Conservation (phyloP, 2,888 invertebrate species). For the Hemicrepidius hirtus region DNA sequence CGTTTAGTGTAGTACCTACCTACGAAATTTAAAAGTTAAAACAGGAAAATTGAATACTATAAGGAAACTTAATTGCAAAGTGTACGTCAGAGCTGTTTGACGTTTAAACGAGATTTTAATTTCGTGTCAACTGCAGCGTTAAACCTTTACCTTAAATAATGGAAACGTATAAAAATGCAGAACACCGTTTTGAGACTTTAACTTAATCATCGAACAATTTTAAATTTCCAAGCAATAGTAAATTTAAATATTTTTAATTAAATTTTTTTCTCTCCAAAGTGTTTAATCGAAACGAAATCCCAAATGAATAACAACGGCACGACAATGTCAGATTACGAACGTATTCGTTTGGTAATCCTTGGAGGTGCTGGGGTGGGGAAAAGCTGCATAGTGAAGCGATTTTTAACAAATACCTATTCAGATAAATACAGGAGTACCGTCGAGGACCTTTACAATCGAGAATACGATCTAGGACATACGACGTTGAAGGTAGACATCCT, state of each 20-base stretch:
- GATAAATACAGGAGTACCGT: conserved; percentile 90
- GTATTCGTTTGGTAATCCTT: conserved; percentile 88
- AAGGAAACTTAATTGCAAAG: conserved; percentile 11
- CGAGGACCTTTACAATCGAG: conserved; percentile 90
- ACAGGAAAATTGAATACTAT: background rate
- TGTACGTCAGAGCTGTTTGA: background rate
- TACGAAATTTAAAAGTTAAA: conserved; percentile 7
- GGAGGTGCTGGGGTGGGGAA: conserved; percentile 91
- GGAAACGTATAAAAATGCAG: background rate
- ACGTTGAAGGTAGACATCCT: conserved; percentile 87
- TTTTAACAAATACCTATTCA: conserved; percentile 86
- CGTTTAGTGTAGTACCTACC: background rate
- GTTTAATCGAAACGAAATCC: too few relatives aligned
- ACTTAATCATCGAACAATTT: background rate
- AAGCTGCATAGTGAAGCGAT: conserved; percentile 87
- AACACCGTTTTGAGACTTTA: background rate
- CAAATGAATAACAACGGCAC: conserved; percentile 70
- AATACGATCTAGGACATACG: conserved; percentile 85
- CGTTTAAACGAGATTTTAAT: conserved; percentile 25
- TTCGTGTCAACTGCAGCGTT: conserved; percentile 20
- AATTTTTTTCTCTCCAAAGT: too few relatives aligned
- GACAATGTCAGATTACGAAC: conserved; percentile 82
- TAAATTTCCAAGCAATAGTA: too few relatives aligned
- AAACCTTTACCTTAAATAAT: conserved; percentile 17
- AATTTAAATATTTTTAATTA: too few relatives aligned